Evolutionary conservation across 2,888 invertebrate species (phyloP).

Genomic region (Antheraea assamensis): DNA sequence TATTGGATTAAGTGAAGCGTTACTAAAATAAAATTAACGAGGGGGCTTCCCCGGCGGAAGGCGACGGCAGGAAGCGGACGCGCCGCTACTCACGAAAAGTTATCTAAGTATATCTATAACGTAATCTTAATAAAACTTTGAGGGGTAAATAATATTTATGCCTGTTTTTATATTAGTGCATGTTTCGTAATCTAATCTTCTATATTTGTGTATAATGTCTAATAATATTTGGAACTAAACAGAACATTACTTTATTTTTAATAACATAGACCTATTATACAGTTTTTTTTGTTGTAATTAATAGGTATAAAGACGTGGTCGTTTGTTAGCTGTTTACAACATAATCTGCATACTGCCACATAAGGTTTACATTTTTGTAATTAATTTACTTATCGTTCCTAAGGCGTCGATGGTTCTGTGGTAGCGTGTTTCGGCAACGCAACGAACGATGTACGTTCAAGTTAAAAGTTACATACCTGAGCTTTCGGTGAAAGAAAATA

Average conservation of each 20-base stretch:
- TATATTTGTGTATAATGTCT: too few relatives aligned
- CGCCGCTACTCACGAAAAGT: constrained; percentile 59
- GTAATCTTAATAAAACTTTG: constrained; percentile 67
- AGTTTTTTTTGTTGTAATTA: too few relatives aligned
- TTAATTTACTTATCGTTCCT: neutral
- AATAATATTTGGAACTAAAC: too few relatives aligned
- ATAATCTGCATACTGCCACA: neutral
- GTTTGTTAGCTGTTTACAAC: neutral
- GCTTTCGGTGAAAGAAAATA: too few relatives aligned
- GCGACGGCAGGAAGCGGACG: constrained; percentile 64
- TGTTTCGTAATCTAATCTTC: neutral
- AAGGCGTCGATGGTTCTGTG: neutral
- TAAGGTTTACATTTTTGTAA: neutral
- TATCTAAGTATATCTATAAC: constrained; percentile 60
- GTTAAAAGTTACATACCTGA: too few relatives aligned
- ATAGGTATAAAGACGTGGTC: too few relatives aligned
- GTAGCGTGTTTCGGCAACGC: too few relatives aligned
- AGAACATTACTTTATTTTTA: too few relatives aligned
- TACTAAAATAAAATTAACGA: constrained; percentile 77
- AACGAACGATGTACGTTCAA: too few relatives aligned
- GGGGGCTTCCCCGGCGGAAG: constrained; percentile 68
- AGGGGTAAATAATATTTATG: constrained; percentile 47
- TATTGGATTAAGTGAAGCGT: constrained; percentile 69
- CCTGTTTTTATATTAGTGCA: constrained; percentile 16
- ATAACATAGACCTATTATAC: too few relatives aligned